Conservation (phyloP, 2,797 vertebrate genomes). For the Siniperca scherzeri region DNA sequence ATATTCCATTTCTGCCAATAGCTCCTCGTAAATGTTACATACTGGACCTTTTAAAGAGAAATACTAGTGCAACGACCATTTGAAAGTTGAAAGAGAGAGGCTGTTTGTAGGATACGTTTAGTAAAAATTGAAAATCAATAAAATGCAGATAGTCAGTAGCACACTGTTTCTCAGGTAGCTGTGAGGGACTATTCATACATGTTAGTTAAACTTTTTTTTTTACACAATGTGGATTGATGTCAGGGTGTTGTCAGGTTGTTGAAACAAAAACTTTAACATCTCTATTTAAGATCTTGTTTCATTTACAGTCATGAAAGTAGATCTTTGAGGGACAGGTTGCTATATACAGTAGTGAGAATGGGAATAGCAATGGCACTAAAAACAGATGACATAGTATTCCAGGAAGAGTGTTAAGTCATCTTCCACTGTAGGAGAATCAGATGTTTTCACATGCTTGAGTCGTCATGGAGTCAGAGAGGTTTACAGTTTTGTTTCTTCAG, state of each 20-base stretch:
- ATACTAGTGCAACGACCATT: not conserved
- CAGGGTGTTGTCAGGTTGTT: not conserved
- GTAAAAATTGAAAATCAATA: no score
- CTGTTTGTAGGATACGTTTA: not conserved
- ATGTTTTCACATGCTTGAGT: conserved; percentile 25
- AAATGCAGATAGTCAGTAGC: not conserved
- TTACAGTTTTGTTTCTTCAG: conserved; percentile 39
- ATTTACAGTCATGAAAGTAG: conserved; percentile 22
- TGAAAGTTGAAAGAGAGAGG: not conserved
- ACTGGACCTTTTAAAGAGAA: not conserved
- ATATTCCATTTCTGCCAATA: no score
- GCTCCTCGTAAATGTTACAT: no score
- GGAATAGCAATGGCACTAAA: not conserved
- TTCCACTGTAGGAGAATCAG: conserved; percentile 9
- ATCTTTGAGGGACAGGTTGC: not conserved
- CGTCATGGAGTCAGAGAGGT: conserved; percentile 14
- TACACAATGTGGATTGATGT: conserved; percentile 1
- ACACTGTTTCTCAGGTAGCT: not conserved
- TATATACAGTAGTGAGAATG: conserved; percentile 6
- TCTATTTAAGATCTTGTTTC: conserved; percentile 20
- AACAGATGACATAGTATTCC: conserved; percentile 23
- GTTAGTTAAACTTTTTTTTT: not conserved
- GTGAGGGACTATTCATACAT: not conserved
- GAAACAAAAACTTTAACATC: not conserved
- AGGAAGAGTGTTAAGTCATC: conserved; percentile 24